These are phyloP conservation scores for Lepus townsendii DNA, from an alignment of 2,797 vertebrate species.

Conservation along the genomic window DNA sequence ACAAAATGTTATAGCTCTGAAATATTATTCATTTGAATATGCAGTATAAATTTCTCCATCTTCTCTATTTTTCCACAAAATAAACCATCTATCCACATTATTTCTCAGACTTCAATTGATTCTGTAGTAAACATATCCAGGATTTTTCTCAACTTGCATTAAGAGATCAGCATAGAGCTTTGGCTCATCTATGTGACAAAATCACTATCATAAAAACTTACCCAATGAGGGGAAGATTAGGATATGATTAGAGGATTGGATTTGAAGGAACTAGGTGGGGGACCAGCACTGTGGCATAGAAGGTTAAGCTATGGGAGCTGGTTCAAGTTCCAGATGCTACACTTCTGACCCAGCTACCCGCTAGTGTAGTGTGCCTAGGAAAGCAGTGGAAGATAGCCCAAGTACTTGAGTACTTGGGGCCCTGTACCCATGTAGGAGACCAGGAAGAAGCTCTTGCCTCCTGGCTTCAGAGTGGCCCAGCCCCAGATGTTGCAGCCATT, in stretches of 20 bases:
- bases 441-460: too few species aligned
- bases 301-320: too few species aligned
- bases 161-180: conserved; percentile 3
- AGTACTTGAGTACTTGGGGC: too few species aligned
- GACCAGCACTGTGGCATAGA: too few species aligned
- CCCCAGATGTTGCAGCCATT: too few species aligned
- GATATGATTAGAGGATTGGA: neutral
- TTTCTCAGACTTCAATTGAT: conserved; percentile 5
- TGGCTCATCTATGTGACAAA: neutral
- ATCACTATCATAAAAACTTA: neutral
- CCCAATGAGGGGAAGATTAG: neutral
- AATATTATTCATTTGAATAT: neutral
- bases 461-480: too few species aligned
- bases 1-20: too few species aligned
- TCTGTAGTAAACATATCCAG: neutral
- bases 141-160: neutral
- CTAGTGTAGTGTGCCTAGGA: too few species aligned
- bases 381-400: too few species aligned
- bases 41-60: neutral
- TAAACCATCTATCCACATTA: neutral
- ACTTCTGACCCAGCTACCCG: too few species aligned
- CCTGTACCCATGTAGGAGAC: too few species aligned
- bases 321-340: too few species aligned
- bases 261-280: neutral
- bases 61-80: neutral